Conservation (phyloP, 2,888 invertebrate species). For the Venusia cambrica region DNA sequence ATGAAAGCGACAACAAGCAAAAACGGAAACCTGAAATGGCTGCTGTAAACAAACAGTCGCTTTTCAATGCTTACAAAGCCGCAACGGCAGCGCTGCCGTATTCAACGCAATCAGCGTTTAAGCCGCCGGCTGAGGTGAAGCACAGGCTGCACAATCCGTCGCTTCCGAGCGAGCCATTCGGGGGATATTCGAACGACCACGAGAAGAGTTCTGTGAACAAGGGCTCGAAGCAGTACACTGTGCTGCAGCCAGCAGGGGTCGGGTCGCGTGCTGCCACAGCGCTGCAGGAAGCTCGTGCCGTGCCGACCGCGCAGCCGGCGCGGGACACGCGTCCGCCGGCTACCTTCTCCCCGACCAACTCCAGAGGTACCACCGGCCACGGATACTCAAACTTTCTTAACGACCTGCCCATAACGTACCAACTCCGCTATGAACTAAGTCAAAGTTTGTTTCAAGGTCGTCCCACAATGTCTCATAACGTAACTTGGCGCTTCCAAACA, state of each 20-base stretch:
- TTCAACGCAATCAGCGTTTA: slow-evolving; percentile 89
- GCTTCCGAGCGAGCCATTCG: slow-evolving; percentile 86
- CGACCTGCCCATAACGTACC: slow-evolving; percentile 65
- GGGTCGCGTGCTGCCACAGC: slow-evolving; percentile 91
- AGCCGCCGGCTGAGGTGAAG: slow-evolving; percentile 87
- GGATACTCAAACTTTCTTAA: slow-evolving; percentile 71
- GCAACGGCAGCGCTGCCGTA: slow-evolving; percentile 83
- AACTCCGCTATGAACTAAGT: slow-evolving; percentile 68
- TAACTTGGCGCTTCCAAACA: slow-evolving; percentile 41
- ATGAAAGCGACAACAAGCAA: slow-evolving; percentile 73
- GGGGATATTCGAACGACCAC: slow-evolving; percentile 84
- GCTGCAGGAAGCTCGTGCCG: slow-evolving; percentile 86
- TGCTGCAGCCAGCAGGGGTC: slow-evolving; percentile 90
- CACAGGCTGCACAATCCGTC: slow-evolving; percentile 63
- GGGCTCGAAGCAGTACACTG: slow-evolving; percentile 91
- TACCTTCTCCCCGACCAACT: slow-evolving; percentile 87
- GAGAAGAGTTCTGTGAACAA: slow-evolving; percentile 62
- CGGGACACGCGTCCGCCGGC: slow-evolving; percentile 69
- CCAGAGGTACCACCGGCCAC: slow-evolving; percentile 83
- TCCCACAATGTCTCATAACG: slow-evolving; percentile 53
- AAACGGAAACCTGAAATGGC: slow-evolving; percentile 76
- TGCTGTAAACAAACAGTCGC: slow-evolving; percentile 74
- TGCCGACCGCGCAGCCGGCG: slow-evolving; percentile 73
- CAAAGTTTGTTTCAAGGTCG: slow-evolving; percentile 77
- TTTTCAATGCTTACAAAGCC: slow-evolving; percentile 78